Percentiles rank a stretch among this genome's conserved stretches.
Conservation (phyloP, 2,113 vertebrate genomes). For the Vicugna pacos region DNA sequence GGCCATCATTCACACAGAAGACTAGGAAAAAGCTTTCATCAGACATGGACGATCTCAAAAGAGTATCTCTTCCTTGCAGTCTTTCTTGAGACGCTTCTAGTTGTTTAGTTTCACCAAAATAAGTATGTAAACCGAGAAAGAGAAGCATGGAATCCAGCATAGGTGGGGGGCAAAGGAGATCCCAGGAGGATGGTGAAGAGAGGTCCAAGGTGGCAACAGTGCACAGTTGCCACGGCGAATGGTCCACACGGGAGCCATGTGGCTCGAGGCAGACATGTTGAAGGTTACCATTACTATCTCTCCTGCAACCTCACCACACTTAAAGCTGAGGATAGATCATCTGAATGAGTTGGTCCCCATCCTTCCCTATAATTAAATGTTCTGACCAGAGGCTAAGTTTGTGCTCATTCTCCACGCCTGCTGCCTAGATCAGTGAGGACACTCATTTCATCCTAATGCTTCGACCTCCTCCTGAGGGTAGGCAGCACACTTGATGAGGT, state of each 20-base stretch:
- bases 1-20: background rate
- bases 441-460: background rate
- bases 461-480: background rate
- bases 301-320: background rate
- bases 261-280: background rate
- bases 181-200: background rate
- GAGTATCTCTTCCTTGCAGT: background rate
- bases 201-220: background rate
- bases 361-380: background rate
- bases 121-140: background rate
- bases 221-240: fast-evolving
- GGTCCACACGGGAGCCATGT: fast-evolving
- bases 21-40: background rate
- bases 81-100: background rate
- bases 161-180: background rate
- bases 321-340: background rate
- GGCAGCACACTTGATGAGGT: no score
- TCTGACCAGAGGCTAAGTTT: background rate
- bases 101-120: background rate
- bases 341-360: background rate
- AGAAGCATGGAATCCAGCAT: background rate
- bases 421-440: background rate
- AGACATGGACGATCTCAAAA: background rate
- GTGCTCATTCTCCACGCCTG: background rate
- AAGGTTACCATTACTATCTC: background rate